Percentiles rank a stretch among this genome's conserved stretches.
Evolutionary conservation across 2,113 vertebrate species (phyloP).

Genomic region (Eupsittula cactorum): DNA sequence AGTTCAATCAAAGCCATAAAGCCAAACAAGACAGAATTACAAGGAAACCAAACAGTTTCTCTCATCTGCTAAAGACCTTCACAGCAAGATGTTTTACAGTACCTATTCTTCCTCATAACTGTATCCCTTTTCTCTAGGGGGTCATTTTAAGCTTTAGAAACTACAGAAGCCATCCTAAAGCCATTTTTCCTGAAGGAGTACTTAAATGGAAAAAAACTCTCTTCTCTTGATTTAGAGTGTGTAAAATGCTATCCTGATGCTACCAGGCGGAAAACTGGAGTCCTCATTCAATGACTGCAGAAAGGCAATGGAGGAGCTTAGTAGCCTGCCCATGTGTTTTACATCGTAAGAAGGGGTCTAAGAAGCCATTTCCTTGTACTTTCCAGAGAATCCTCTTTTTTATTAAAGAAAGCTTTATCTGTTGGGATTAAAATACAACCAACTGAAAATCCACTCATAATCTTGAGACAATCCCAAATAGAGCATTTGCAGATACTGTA

Average conservation of each 20-base stretch:
- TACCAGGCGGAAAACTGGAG: constrained; percentile 23
- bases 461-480: neutral
- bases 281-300: neutral
- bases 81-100: constrained; percentile 14
- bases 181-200: constrained; percentile 48
- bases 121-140: constrained; percentile 24
- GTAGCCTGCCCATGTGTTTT: constrained; percentile 29
- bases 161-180: constrained; percentile 22
- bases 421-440: constrained; percentile 20
- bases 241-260: constrained; percentile 36
- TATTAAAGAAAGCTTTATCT: neutral
- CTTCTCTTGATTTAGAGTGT: constrained; percentile 28
- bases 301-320: neutral
- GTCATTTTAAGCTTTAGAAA: constrained; percentile 47
- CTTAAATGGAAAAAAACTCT: constrained; percentile 34
- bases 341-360: constrained; percentile 1
- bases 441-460: neutral
- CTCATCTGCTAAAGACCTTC: constrained; percentile 16
- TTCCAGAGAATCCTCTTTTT: constrained; percentile 2
- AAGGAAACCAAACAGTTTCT: neutral
- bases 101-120: constrained; percentile 37
- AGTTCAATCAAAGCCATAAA: neutral
- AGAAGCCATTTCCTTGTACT: constrained; percentile 23
- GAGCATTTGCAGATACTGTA: neutral
- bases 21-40: neutral